A percentile compares a stretch with the other conserved stretches of the same genome.
phyloP scores from a whole-genome alignment of 2,113 vertebrate species.

The Climacteris rufus region DNA sequence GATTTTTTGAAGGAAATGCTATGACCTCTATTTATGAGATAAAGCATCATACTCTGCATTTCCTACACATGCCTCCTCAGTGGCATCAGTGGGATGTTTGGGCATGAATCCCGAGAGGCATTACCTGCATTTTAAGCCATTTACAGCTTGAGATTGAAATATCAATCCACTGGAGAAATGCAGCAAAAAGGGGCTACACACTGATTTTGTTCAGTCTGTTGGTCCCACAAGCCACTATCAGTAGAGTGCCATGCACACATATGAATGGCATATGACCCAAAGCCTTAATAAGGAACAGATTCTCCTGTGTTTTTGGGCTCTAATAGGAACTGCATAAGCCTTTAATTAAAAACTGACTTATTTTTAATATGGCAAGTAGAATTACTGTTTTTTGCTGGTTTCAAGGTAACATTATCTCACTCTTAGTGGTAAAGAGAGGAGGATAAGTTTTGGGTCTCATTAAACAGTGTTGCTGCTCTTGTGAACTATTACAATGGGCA shows the following conservation, averaged over 20 bases:
- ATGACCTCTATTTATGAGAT: background rate
- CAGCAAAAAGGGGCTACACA: rapidly evolving
- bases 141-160: background rate
- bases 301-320: background rate
- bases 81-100: background rate
- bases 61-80: background rate
- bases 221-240: background rate
- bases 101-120: background rate
- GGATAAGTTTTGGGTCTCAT: background rate
- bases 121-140: background rate
- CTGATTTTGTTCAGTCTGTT: background rate
- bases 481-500: background rate
- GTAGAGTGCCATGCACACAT: background rate
- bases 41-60: background rate
- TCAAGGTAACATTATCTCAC: background rate
- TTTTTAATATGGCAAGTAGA: background rate
- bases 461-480: background rate
- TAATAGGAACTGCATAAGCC: background rate
- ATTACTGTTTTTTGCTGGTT: background rate
- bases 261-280: background rate
- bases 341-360: background rate
- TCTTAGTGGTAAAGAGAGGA: background rate
- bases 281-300: background rate
- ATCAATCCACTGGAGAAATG: background rate
- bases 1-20: background rate